These are phyloP conservation scores for Trematomus bernacchii DNA, from an alignment of 2,797 vertebrate genomes.

Conservation along the genomic window DNA sequence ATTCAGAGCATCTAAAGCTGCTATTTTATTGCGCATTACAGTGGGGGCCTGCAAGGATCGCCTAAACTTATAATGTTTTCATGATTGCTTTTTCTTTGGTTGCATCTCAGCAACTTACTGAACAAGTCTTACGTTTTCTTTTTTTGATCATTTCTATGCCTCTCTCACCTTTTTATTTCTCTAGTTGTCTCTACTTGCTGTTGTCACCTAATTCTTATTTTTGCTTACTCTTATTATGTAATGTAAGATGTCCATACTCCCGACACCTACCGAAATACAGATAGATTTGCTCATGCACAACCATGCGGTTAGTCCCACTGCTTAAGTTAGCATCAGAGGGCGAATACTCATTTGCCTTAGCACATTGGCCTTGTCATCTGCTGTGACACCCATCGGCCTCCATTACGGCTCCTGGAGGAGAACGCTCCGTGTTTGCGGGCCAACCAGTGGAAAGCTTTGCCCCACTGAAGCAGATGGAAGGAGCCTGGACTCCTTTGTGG, in stretches of 20 bases:
- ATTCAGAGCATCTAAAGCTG: constrained; percentile 79
- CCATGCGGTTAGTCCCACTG: constrained; percentile 30
- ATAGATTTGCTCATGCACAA: constrained; percentile 36
- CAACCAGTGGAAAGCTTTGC: constrained; percentile 60
- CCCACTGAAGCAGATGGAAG: constrained; percentile 56
- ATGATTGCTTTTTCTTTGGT: constrained; percentile 72
- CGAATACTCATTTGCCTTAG: constrained; percentile 53
- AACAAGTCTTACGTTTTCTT: constrained; percentile 46
- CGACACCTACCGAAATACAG: constrained; percentile 4
- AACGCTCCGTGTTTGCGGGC: constrained; percentile 44
- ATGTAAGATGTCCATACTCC: neutral
- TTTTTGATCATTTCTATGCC: neutral
- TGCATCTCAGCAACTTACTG: constrained; percentile 37
- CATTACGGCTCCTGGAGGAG: constrained; percentile 54
- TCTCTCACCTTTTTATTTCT: neutral
- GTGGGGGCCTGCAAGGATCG: constrained; percentile 66
- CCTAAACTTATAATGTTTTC: constrained; percentile 60
- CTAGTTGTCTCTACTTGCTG: constrained; percentile 6
- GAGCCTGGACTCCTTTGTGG: constrained; percentile 47
- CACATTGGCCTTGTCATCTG: constrained; percentile 56
- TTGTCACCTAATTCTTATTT: neutral
- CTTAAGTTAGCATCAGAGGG: constrained; percentile 51
- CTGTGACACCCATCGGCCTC: constrained; percentile 68
- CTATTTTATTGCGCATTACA: constrained; percentile 65
- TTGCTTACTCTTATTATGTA: constrained; percentile 12